phyloP scores from a whole-genome alignment of 2,113 vertebrate genomes.

The Brachypteracias leptosomus region DNA sequence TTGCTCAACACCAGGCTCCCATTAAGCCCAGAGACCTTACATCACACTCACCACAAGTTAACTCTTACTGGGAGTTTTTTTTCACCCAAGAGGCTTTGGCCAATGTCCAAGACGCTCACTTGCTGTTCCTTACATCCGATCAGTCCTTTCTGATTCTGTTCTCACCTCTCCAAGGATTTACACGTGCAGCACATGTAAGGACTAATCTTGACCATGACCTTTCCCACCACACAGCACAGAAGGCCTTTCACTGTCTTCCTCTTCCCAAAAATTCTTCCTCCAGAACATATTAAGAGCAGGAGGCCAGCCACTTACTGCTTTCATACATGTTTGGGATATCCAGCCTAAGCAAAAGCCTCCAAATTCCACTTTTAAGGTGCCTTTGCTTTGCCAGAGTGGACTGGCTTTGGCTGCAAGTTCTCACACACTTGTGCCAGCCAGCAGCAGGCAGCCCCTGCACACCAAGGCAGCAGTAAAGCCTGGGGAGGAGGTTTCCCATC shows the following conservation, averaged over 20 bases:
- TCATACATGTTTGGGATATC: not conserved
- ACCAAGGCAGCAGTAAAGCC: not conserved
- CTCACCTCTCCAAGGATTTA: not conserved
- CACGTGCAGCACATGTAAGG: not conserved
- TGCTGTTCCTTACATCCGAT: not conserved
- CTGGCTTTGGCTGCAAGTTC: not conserved
- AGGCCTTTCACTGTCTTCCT: not conserved
- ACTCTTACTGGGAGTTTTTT: not conserved
- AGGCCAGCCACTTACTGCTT: not conserved
- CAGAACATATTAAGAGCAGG: not conserved
- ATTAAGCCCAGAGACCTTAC: not conserved
- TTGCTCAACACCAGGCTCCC: slow-evolving; percentile 27
- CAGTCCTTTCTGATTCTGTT: not conserved
- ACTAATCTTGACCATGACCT: not conserved
- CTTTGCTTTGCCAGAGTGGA: not conserved
- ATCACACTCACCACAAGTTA: slow-evolving; percentile 21
- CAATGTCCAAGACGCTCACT: not conserved
- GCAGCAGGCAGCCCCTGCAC: not conserved
- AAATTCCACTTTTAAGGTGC: not conserved
- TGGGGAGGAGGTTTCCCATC: not conserved
- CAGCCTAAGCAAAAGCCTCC: not conserved
- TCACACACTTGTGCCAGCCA: not conserved
- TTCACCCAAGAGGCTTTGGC: not conserved
- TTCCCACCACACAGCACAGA: not conserved
- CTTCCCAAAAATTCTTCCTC: not conserved